Conservation (phyloP, 2,888 invertebrate genomes). For the Marasmarcha lunaedactyla region DNA sequence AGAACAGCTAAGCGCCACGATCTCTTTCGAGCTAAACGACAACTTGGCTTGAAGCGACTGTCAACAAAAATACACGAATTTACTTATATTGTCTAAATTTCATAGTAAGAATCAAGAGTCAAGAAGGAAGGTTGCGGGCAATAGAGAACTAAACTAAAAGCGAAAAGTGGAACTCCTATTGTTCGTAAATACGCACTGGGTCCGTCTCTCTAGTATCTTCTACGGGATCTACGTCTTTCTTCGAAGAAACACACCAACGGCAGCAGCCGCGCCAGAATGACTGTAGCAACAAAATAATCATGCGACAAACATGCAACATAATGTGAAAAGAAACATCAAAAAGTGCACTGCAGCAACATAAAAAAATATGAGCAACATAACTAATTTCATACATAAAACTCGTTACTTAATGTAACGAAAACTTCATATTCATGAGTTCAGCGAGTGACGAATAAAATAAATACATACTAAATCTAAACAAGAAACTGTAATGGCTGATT, state of each 20-base stretch:
- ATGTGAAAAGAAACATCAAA: conserved; percentile 4
- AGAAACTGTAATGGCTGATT: too few relatives aligned
- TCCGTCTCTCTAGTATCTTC: conserved; percentile 15
- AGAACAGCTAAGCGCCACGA: conserved; percentile 95
- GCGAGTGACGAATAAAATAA: too few relatives aligned
- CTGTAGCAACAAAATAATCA: conserved; percentile 56
- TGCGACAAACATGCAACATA: conserved; percentile 51
- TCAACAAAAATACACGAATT: conserved; percentile 18
- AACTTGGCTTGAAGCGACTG: conserved; percentile 94
- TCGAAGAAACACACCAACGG: conserved; percentile 45
- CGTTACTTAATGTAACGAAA: too few relatives aligned
- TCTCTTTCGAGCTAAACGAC: conserved; percentile 93
- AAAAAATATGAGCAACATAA: conserved; percentile 16
- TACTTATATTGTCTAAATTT: neutral
- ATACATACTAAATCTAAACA: too few relatives aligned
- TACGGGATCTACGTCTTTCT: conserved; percentile 33
- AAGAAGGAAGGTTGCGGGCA: neutral
- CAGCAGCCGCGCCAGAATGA: conserved; percentile 55
- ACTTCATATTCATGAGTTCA: too few relatives aligned
- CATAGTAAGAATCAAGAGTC: neutral
- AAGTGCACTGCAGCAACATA: conserved; percentile 21
- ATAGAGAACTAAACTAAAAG: too few relatives aligned
- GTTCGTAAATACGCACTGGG: conserved; percentile 41
- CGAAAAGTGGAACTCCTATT: neutral
- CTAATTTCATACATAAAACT: conserved; percentile 6